Base-by-base conservation (phyloP, 1,140 invertebrate genomes). In the Phymastichus coffea region DNA sequence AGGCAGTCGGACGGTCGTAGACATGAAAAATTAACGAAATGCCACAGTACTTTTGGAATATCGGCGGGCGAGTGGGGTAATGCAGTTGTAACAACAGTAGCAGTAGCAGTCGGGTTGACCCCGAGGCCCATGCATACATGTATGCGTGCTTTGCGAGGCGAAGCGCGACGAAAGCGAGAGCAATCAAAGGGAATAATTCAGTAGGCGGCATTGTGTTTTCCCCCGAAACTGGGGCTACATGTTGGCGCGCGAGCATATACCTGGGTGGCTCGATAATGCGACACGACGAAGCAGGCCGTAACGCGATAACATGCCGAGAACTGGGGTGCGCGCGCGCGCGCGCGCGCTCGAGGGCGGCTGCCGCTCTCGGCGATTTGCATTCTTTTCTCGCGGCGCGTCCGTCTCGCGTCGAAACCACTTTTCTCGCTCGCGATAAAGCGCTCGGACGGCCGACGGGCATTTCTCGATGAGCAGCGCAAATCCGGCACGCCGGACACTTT, bases 111-210 rank as follows among this genome's bases (percentile, higher is more conserved):
- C n/a, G n/a, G n/a, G n/a, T n/a, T n/a, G n/a, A n/a, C n/a, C n/a
- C n/a, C n/a, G n/a, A n/a, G n/a, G n/a, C n/a, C n/a, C n/a, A n/a
- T n/a, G 0, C 12, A 14, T 6, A 1, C 9, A 14, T 4, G n/a
- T 22, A 26, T n/a, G 44, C n/a, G 30, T 14, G n/a, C n/a, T 52
- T 30, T n/a, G 38, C 28, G 57, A 67, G 68, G 56, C 65, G 56
- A 63, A 73, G 47, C 69, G 70, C 61, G 67, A 71, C 71, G 69
- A 73, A 75, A 73, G 68, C 10, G 41, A 65, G 64, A 72, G 67
- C 73, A 74, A 74, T 75, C 73, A 75, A 75, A 75, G 72, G 61
- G 73, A 75, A 75, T 75, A 75, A 75, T 75, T 75, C 71, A 75
- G 56, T 63, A 74, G 72, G 69, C 71, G 66, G 66, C 70, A 74